These are phyloP conservation scores for Charadrius vociferus DNA, from an alignment of 2,113 vertebrate species.

Conservation along the genomic window DNA sequence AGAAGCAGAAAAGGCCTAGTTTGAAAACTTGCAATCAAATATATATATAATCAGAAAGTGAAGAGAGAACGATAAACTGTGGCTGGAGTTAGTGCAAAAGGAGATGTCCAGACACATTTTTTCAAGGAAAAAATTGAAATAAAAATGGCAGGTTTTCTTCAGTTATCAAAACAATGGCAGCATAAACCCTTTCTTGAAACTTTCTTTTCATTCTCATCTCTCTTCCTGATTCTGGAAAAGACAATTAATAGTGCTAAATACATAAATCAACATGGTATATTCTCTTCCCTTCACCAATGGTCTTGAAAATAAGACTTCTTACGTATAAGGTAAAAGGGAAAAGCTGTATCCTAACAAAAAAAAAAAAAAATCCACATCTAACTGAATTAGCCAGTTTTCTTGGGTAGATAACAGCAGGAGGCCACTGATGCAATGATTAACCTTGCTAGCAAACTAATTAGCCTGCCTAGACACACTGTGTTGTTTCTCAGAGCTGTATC, in stretches of 20 bases:
- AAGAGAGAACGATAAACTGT: neutral
- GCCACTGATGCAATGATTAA: neutral
- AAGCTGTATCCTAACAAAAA: neutral
- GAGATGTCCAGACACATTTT: neutral
- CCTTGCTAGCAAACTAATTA: slow-evolving; percentile 14
- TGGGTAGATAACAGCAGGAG: neutral
- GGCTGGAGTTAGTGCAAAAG: neutral
- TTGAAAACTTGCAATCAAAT: neutral
- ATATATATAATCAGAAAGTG: neutral
- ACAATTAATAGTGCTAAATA: neutral
- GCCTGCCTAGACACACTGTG: neutral
- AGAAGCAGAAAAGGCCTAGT: neutral
- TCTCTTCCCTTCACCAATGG: neutral
- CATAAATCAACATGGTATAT: neutral
- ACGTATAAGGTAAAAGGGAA: neutral
- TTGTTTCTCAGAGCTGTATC: neutral
- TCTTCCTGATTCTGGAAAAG: neutral
- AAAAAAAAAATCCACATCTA: neutral
- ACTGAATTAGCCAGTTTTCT: neutral
- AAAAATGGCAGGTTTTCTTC: fast-evolving
- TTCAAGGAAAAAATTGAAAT: neutral
- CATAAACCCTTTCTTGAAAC: neutral
- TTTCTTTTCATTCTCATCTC: neutral
- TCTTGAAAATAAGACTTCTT: neutral
- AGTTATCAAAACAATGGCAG: neutral